Percentiles rank a stretch among this genome's conserved stretches.
These are phyloP conservation scores for Cricetomys ansorgei DNA, from an alignment of 2,113 vertebrate genomes.

Conservation along the genomic window DNA sequence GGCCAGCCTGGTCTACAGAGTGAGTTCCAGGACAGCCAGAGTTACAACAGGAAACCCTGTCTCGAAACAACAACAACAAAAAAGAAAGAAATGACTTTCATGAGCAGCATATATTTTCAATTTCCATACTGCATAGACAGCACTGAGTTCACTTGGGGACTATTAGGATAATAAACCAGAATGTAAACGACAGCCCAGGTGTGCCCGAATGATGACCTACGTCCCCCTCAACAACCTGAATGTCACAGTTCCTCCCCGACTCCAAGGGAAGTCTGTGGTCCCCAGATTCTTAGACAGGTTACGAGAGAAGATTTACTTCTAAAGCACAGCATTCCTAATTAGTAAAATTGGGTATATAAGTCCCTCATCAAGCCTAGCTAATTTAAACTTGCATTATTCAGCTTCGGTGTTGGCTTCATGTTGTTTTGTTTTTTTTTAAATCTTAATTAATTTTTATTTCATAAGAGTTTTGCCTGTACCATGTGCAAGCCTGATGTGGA, in stretches of 20 bases:
- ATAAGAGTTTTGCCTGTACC: not conserved
- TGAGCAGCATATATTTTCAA: not conserved
- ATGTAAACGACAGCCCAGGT: not conserved
- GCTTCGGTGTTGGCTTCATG: not conserved
- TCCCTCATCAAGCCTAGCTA: not conserved
- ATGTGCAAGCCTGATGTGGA: not conserved
- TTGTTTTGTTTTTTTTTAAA: not conserved
- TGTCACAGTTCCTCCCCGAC: not conserved
- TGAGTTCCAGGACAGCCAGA: too few species aligned
- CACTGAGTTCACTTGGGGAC: not conserved
- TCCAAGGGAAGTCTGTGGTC: not conserved
- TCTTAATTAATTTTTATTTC: not conserved
- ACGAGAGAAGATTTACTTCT: not conserved
- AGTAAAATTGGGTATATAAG: not conserved
- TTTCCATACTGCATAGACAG: not conserved
- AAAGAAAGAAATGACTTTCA: not conserved
- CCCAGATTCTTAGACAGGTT: not conserved
- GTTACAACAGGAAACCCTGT: too few species aligned
- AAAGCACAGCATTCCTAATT: constrained; percentile 9
- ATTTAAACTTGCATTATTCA: not conserved
- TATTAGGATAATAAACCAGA: constrained; percentile 9
- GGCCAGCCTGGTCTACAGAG: too few species aligned
- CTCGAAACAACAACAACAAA: too few species aligned
- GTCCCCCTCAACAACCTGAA: not conserved
- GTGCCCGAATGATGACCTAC: not conserved